These are phyloP conservation scores for Corbicula japonica DNA, from an alignment of 2,888 invertebrate genomes.

Conservation along the genomic window DNA sequence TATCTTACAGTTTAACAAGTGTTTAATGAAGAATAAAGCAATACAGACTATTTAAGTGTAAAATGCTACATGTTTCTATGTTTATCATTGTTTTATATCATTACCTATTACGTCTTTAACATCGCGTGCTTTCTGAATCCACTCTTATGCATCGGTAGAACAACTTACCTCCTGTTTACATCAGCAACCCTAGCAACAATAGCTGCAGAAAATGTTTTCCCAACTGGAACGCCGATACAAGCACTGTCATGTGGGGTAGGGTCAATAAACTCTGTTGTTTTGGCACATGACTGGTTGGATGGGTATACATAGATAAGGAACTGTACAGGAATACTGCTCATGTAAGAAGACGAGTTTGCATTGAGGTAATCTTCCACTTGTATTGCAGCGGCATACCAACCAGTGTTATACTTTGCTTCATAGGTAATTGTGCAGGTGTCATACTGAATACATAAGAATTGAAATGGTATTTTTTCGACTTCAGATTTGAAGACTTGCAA, in stretches of 20 bases:
- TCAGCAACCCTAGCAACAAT: conserved; percentile 20
- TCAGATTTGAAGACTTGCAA: too few relatives aligned
- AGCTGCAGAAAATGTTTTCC: background rate
- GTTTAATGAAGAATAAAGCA: too few relatives aligned
- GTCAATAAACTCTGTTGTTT: conserved; percentile 21
- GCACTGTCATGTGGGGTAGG: conserved; percentile 37
- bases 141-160: too few relatives aligned
- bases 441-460: too few relatives aligned
- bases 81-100: too few relatives aligned
- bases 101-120: too few relatives aligned
- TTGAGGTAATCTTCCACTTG: conserved; percentile 47
- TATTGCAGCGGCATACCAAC: conserved; percentile 50
- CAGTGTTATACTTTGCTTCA: conserved; percentile 15
- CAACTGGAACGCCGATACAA: conserved; percentile 32
- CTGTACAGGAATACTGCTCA: conserved; percentile 52
- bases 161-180: conserved; percentile 19
- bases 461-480: too few relatives aligned
- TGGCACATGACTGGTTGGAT: conserved; percentile 3
- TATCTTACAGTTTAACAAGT: too few relatives aligned
- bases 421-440: conserved; percentile 33
- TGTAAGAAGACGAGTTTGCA: background rate
- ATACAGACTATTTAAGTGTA: too few relatives aligned
- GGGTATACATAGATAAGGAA: conserved; percentile 35
- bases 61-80: too few relatives aligned
- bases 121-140: too few relatives aligned